Conservation (phyloP, 2,888 invertebrate species). For the Buathra laborator region DNA sequence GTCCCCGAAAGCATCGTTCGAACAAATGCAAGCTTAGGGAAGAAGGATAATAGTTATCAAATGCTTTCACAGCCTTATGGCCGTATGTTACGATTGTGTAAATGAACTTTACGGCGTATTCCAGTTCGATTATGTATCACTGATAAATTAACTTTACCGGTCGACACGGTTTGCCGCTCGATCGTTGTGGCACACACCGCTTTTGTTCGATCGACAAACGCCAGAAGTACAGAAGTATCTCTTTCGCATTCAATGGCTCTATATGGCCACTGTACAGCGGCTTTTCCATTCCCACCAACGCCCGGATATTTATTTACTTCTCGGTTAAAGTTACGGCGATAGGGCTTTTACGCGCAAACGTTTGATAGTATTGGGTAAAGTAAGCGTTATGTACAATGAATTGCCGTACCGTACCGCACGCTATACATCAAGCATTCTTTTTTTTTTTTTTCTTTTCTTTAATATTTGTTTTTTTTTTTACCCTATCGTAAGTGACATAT, state of each 20-base stretch:
- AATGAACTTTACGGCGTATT: slow-evolving; percentile 8
- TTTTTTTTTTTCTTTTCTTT: slow-evolving; percentile 30
- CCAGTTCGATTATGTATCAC: slow-evolving; percentile 24
- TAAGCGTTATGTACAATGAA: slow-evolving; percentile 58
- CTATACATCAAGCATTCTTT: slow-evolving; percentile 49
- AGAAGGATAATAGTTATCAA: slow-evolving; percentile 17
- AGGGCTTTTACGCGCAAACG: slow-evolving; percentile 15
- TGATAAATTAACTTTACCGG: slow-evolving; percentile 3
- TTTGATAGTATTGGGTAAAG: slow-evolving; percentile 30
- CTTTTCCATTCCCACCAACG: slow-evolving; percentile 18
- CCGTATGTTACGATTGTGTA: slow-evolving; percentile 12
- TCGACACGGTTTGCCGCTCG: slow-evolving; percentile 11
- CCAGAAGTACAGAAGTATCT: neutral
- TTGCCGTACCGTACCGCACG: slow-evolving; percentile 52
- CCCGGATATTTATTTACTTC: slow-evolving; percentile 3
- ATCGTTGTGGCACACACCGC: neutral
- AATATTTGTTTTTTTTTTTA: slow-evolving; percentile 14
- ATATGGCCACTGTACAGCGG: slow-evolving; percentile 1
- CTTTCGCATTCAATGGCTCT: no score
- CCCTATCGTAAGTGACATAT: slow-evolving; percentile 48
- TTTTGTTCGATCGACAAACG: slow-evolving; percentile 12
- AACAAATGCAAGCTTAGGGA: slow-evolving; percentile 21
- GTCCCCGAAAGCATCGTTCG: slow-evolving; percentile 25
- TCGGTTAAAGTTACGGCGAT: slow-evolving; percentile 14
- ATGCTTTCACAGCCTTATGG: slow-evolving; percentile 3